Evolutionary conservation across 2,888 invertebrate species (phyloP).

Genomic region (Ectemnius continuus): DNA sequence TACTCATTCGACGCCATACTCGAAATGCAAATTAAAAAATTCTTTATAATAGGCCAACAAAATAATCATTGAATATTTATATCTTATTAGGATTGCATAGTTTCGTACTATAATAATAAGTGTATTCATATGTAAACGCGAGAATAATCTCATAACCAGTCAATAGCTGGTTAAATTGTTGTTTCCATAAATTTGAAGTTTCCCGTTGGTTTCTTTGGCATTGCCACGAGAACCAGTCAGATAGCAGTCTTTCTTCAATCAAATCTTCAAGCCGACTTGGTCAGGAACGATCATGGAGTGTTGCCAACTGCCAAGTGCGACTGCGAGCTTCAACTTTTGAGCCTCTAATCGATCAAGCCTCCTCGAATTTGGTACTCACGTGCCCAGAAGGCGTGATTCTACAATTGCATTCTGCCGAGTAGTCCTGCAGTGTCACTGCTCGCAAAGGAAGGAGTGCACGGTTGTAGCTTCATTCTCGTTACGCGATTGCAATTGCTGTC

Average conservation of each 20-base stretch:
- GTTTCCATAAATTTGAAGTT: too few species aligned
- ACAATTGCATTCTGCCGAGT: too few species aligned
- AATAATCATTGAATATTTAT: too few species aligned
- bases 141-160: too few species aligned
- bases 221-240: background rate
- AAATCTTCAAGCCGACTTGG: background rate
- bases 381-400: background rate
- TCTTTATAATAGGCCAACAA: too few species aligned
- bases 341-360: background rate
- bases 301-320: background rate
- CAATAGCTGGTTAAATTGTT: too few species aligned
- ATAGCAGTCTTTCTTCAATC: background rate
- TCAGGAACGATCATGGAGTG: background rate
- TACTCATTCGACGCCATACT: slow-evolving; percentile 36
- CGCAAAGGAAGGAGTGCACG: slow-evolving; percentile 31
- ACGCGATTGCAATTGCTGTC: slow-evolving; percentile 65
- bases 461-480: slow-evolving; percentile 57
- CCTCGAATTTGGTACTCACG: background rate
- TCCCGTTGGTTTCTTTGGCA: background rate
- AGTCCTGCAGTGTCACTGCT: slow-evolving; percentile 8
- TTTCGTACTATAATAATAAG: too few species aligned
- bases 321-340: background rate
- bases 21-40: background rate
- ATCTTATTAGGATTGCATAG: too few species aligned
- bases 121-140: too few species aligned